Conservation (phyloP, 2,888 invertebrate species). For the Eumerus sabulonum region DNA sequence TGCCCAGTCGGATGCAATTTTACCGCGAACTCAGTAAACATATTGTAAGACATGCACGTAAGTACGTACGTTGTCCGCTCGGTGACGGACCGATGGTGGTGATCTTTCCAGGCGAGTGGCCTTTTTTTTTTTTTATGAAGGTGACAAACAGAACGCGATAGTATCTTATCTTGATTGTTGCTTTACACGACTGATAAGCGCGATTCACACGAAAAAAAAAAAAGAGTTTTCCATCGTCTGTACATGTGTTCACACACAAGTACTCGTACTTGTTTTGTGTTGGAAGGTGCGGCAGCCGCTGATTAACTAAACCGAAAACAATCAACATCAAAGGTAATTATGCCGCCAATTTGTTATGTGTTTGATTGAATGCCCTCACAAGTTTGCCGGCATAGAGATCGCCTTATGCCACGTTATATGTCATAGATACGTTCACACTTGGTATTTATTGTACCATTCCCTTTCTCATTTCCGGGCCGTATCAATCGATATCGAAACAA, state of each 20-base stretch:
- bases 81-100: slow-evolving; percentile 47
- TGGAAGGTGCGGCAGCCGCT: slow-evolving; percentile 68
- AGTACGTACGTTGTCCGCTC: slow-evolving; percentile 35
- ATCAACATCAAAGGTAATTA: slow-evolving; percentile 76
- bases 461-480: slow-evolving; percentile 26
- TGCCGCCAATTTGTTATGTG: slow-evolving; percentile 77
- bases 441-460: slow-evolving; percentile 2
- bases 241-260: slow-evolving; percentile 10
- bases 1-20: slow-evolving; percentile 28
- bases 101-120: slow-evolving; percentile 47
- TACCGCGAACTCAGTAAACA: slow-evolving; percentile 19
- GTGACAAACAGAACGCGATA: slow-evolving; percentile 57
- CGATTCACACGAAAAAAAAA: slow-evolving; percentile 34
- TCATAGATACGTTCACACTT: slow-evolving; percentile 1
- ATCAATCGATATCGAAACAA: slow-evolving; percentile 1
- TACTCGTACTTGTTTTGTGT: too few species aligned
- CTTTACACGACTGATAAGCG: slow-evolving; percentile 65
- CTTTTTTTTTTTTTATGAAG: slow-evolving; percentile 54
- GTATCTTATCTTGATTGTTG: slow-evolving; percentile 68
- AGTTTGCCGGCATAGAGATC: slow-evolving; percentile 41
- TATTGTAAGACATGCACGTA: slow-evolving; percentile 12
- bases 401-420: slow-evolving; percentile 10
- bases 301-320: slow-evolving; percentile 74
- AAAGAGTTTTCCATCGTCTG: neutral
- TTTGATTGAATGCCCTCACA: slow-evolving; percentile 66